Conservation (phyloP, 2,797 vertebrate genomes). For the Siniperca obscura region DNA sequence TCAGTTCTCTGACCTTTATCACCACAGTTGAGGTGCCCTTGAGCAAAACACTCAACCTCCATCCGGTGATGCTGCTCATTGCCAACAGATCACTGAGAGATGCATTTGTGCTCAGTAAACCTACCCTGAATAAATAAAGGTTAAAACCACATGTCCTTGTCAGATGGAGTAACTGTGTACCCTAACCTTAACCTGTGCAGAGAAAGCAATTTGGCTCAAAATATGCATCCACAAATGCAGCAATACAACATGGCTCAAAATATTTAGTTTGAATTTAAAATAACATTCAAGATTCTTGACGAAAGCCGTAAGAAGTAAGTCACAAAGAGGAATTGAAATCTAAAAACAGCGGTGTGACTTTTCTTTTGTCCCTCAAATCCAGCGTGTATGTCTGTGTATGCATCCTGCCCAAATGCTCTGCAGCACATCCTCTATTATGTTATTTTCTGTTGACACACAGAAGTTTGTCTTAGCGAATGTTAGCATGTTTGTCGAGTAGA, state of each 20-base stretch:
- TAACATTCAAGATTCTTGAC: not conserved
- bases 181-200: not conserved
- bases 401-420: not conserved
- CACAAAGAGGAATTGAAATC: not conserved
- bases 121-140: not conserved
- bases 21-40: not conserved
- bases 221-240: not conserved
- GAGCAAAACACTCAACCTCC: no score
- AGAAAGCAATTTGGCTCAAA: no score
- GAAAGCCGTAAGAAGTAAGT: not conserved
- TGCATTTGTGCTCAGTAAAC: not conserved
- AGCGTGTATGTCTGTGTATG: not conserved
- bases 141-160: not conserved
- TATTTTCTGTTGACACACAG: conserved; percentile 37
- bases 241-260: not conserved
- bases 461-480: conserved; percentile 43
- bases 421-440: conserved; percentile 1
- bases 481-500: conserved; percentile 48
- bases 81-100: not conserved
- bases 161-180: not conserved
- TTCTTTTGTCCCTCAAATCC: not conserved
- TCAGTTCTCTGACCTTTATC: conserved; percentile 20
- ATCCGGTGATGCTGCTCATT: not conserved
- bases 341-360: not conserved
- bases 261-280: not conserved